Base-by-base conservation (phyloP, 2,797 vertebrate species). In the Sparus aurata region DNA sequence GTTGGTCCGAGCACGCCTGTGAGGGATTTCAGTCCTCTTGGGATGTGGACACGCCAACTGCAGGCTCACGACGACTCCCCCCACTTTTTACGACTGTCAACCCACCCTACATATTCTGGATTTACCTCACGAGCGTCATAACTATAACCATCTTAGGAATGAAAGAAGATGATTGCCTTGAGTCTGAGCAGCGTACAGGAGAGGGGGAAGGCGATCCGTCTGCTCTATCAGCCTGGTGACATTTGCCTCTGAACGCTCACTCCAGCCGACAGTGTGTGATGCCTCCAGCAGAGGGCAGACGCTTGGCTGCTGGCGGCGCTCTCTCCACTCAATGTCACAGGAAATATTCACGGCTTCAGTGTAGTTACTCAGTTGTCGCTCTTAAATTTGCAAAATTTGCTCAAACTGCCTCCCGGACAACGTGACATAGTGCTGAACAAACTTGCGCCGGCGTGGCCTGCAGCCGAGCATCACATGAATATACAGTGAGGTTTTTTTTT, bases 241-340 rank as follows among this genome's bases (percentile, higher is more conserved):
- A 47, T 75, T 45, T 53, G 5, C 30, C 22, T 58, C n/a, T 34
- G 12, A 17, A 61, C 63, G 23, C 17, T 79, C 46, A 59, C 22
- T 47, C 60, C 54, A 70, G 59, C 34, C 60, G 23, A 47, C 78
- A 79, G 61, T 86, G 1, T 71, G 46, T 45, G 43, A 30, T 57
- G 69, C 75, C 80, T 86, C 92, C 94, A 92, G 85, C 88, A 94
- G 94, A 83, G 92, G 93, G 91, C 92, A 91, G 88, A 47, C 68
- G 66, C 23, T 38, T 53, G 34, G 68, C 80, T 77, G 64, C 65
- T 72, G 59, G 52, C 58, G 34, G 3, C 34, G 62, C 53, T 71
- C 53, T 38, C 47, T 77, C 53, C 62, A 57, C n/a, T 80, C 47
- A 68, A 10, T 18, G 25, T 77, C 59, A 74, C 49, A 46, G 18